phyloP scores from a whole-genome alignment of 2,888 invertebrate species.

The Morpho deidamia region DNA sequence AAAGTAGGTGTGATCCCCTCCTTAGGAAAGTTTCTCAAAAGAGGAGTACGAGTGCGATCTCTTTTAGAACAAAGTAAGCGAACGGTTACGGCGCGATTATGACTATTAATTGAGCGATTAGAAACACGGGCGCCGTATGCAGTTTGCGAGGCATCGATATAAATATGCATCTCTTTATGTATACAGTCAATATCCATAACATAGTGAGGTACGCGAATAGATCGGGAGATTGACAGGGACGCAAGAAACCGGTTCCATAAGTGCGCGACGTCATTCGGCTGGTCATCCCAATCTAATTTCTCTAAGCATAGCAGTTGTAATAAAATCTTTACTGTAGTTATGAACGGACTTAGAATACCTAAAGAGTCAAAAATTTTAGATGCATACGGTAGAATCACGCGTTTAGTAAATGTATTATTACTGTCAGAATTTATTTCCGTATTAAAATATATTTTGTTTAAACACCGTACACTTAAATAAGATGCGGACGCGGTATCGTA shows the following conservation, averaged over 20 bases:
- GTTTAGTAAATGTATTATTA: conserved; percentile 16
- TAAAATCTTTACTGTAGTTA: conserved; percentile 17
- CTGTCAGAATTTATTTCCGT: conserved; percentile 1
- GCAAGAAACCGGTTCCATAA: neutral
- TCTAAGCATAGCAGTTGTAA: conserved; percentile 14
- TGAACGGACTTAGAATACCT: conserved; percentile 15
- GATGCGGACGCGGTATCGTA: conserved; percentile 35
- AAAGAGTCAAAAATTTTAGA: conserved; percentile 21
- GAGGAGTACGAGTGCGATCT: conserved; percentile 6
- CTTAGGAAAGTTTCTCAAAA: conserved; percentile 19
- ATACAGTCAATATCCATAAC: neutral
- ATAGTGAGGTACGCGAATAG: neutral
- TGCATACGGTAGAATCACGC: conserved; percentile 15
- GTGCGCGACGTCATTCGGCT: conserved; percentile 2
- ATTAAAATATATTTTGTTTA: conserved; percentile 21
- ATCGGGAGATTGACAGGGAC: neutral
- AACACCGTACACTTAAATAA: conserved; percentile 31
- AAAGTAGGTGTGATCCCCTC: conserved; percentile 21
- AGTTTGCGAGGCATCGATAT: conserved; percentile 11
- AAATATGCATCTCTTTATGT: conserved; percentile 14
- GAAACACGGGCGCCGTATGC: conserved; percentile 19
- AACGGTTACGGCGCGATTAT: neutral
- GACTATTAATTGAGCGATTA: neutral
- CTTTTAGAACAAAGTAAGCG: conserved; percentile 20
- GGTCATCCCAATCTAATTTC: conserved; percentile 17